Base-by-base conservation (phyloP, 2,113 vertebrate species). In the Nesogale talazaci region DNA sequence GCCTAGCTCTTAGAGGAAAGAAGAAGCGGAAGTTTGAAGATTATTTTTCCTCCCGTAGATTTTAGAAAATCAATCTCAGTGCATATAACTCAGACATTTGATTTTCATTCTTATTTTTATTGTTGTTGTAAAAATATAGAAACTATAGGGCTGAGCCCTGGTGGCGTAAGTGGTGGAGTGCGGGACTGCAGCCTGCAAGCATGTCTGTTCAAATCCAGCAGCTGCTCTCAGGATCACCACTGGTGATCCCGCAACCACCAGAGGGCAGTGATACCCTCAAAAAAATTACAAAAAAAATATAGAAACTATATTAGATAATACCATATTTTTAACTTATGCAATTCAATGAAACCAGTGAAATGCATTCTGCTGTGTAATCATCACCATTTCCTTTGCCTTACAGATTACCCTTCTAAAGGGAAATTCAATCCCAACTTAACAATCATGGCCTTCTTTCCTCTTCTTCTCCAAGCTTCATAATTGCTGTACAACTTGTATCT, bases 41-140 rank as follows among this genome's bases (percentile, higher is more conserved):
- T 6, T 36, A 36, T 61, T 74, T 89, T 88, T 23, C 20, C 90
- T 90, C 22, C 9, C 61, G 17, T 36, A 46, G 22, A 67, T 70
- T 83, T 65, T 70, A 40, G 42, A 46, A 46, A 46, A 2, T 90
- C 83, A 83, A 69, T 20, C 84, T 91, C 63, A 85, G 25, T 90
- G 42, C 27, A 69, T 17, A 77, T 65, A 90, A 88, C 1, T 11
- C 36, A 56, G 22, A 61, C 89, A 86, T 27, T 89, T 65, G 25
- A 3, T 65, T 65, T 65, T 65, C 63, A 10, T 65, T 29, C 20
- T 22, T 25, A 14, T n/a, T 69, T n/a, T 69, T 31, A 23, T 69
- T 69, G 27, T 69, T 46, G 42, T 46, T 46, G 3, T 27, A 69
- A 69, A 61, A 69, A n/a, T 67, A 31, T 27, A 69, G 15, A 69